Evolutionary conservation across 2,888 invertebrate genomes (phyloP).

Genomic region (Leptinotarsa peninsularis): DNA sequence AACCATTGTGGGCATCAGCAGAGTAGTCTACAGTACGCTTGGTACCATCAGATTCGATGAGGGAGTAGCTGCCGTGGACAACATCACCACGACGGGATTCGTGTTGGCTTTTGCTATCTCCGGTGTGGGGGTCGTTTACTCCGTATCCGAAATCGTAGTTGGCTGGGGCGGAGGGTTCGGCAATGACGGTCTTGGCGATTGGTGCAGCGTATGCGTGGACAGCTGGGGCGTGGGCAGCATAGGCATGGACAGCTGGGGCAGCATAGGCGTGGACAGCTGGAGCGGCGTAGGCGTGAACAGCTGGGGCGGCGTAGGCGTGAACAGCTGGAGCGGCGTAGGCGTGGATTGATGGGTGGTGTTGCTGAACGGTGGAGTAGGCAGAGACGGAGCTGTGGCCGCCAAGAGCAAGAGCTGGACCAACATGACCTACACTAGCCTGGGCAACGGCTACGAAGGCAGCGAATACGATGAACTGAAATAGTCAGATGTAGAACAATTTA

Average conservation of each 20-base stretch:
- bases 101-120: conserved; percentile 71
- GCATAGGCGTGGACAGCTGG: conserved; percentile 31
- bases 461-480: conserved; percentile 45
- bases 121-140: conserved; percentile 61
- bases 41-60: conserved; percentile 69
- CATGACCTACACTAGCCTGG: conserved; percentile 42
- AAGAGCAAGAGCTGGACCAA: conserved; percentile 25
- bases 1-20: conserved; percentile 68
- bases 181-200: conserved; percentile 50
- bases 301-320: conserved; percentile 35
- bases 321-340: conserved; percentile 38
- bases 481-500: neutral
- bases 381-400: conserved; percentile 35
- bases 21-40: conserved; percentile 69
- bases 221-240: conserved; percentile 38
- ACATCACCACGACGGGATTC: conserved; percentile 72
- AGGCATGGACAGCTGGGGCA: conserved; percentile 34
- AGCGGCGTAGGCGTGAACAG: conserved; percentile 19
- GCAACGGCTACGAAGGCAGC: conserved; percentile 47
- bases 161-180: conserved; percentile 52
- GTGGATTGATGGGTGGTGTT: conserved; percentile 33
- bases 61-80: conserved; percentile 67
- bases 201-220: conserved; percentile 31
- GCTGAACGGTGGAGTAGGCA: conserved; percentile 38
- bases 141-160: conserved; percentile 54